phyloP scores from a whole-genome alignment of 2,113 vertebrate genomes.

The Recurvirostra avosetta region DNA sequence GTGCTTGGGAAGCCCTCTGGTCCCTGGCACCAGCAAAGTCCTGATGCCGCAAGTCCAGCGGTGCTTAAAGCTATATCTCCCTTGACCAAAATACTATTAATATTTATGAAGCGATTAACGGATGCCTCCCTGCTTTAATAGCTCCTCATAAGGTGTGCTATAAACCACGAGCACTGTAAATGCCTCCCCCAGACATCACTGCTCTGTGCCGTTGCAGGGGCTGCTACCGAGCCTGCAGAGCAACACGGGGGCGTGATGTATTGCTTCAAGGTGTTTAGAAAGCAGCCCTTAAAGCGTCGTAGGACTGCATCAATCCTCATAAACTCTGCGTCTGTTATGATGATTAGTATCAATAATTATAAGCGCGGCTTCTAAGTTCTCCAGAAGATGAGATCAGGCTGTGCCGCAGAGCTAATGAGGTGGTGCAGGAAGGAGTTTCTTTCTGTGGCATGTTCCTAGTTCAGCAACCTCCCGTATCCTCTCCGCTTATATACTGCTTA shows the following conservation, averaged over 20 bases:
- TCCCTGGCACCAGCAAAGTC: background rate
- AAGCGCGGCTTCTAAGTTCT: background rate
- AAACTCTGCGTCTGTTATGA: background rate
- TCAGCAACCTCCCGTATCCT: background rate
- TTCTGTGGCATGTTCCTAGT: background rate
- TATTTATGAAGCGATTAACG: slow-evolving; percentile 6
- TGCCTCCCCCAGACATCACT: background rate
- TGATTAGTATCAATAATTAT: background rate
- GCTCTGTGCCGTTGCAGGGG: background rate
- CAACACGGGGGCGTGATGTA: accelerated
- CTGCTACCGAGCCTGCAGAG: background rate
- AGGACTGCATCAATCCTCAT: background rate
- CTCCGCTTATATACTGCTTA: accelerated
- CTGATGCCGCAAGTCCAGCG: background rate
- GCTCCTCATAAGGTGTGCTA: background rate
- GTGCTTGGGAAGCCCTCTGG: background rate
- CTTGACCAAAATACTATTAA: background rate
- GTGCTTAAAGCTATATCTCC: background rate
- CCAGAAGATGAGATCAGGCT: background rate
- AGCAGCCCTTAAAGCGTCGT: background rate
- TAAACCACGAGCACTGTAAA: background rate
- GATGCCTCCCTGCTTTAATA: background rate
- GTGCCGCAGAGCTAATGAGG: background rate
- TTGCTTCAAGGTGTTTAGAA: background rate
- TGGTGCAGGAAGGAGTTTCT: background rate